Percentiles rank a stretch among this genome's conserved stretches.
These are phyloP conservation scores for Eriosoma lanigerum DNA, from an alignment of 1,140 invertebrate genomes.

Conservation along the genomic window DNA sequence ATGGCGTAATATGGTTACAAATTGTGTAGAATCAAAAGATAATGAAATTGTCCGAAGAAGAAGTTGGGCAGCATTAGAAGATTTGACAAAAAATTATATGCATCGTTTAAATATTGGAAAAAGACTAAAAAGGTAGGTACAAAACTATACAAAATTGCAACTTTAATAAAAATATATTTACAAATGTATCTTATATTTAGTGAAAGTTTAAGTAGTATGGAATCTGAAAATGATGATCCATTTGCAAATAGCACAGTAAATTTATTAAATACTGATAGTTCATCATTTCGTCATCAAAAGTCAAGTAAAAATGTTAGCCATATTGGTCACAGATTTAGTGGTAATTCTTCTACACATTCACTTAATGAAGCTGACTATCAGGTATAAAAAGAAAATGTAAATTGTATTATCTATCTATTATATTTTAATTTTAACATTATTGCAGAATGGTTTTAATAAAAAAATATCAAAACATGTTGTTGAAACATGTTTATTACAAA, in stretches of 20 bases:
- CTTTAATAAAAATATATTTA: background rate
- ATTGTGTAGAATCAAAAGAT: constrained; percentile 54
- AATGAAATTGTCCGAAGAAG: constrained; percentile 66
- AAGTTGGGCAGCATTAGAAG: constrained; percentile 80
- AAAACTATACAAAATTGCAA: too few species aligned
- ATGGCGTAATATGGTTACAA: constrained; percentile 52
- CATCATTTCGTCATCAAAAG: constrained; percentile 53
- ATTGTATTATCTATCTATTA: background rate
- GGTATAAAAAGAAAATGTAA: constrained; percentile 58
- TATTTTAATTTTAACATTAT: constrained; percentile 45
- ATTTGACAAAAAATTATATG: constrained; percentile 59
- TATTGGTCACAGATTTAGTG: constrained; percentile 57
- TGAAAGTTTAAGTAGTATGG: constrained; percentile 73
- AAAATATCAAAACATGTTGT: constrained; percentile 64
- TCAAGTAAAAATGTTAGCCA: constrained; percentile 52
- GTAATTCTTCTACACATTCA: constrained; percentile 78
- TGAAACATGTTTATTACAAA: constrained; percentile 67
- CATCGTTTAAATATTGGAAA: constrained; percentile 60
- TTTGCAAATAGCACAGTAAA: constrained; percentile 61
- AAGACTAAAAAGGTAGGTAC: constrained; percentile 61
- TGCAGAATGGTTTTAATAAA: constrained; percentile 65
- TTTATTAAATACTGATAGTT: constrained; percentile 58
- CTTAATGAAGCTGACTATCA: constrained; percentile 81
- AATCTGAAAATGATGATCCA: constrained; percentile 69
- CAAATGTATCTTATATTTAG: constrained; percentile 58